phyloP scores from a whole-genome alignment of 2,797 vertebrate genomes.

The Betta splendens region DNA sequence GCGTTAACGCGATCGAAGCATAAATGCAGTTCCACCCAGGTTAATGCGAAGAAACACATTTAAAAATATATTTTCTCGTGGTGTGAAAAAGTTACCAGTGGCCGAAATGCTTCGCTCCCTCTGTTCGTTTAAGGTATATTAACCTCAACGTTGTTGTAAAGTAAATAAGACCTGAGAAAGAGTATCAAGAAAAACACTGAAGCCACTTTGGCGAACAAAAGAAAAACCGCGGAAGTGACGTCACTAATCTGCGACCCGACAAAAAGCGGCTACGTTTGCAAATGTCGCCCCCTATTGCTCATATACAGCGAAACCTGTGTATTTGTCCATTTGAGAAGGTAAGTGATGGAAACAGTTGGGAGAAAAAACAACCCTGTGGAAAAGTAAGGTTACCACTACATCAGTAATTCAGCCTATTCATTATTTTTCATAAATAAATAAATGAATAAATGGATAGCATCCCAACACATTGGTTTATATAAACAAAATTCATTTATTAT shows the following conservation, averaged over 20 bases:
- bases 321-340: too few relatives aligned
- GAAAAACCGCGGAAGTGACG: constrained; percentile 40
- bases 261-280: constrained; percentile 6
- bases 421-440: too few relatives aligned
- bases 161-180: neutral
- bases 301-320: too few relatives aligned
- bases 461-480: constrained; percentile 17
- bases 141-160: neutral
- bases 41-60: too few relatives aligned
- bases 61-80: neutral
- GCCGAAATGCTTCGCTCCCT: too few relatives aligned
- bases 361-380: too few relatives aligned
- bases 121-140: neutral
- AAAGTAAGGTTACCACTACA: too few relatives aligned
- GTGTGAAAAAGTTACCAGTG: constrained; percentile 9
- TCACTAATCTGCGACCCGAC: fast-evolving
- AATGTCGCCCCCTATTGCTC: constrained; percentile 46
- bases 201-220: neutral
- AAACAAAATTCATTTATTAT: constrained; percentile 47
- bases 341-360: too few relatives aligned
- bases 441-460: too few relatives aligned
- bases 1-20: constrained; percentile 2
- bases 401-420: too few relatives aligned
- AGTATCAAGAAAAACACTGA: neutral
- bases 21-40: too few relatives aligned